Percentiles rank a stretch among this genome's conserved stretches.
phyloP scores from a whole-genome alignment of 2,113 vertebrate genomes.

The Phylloscopus trochiloides region DNA sequence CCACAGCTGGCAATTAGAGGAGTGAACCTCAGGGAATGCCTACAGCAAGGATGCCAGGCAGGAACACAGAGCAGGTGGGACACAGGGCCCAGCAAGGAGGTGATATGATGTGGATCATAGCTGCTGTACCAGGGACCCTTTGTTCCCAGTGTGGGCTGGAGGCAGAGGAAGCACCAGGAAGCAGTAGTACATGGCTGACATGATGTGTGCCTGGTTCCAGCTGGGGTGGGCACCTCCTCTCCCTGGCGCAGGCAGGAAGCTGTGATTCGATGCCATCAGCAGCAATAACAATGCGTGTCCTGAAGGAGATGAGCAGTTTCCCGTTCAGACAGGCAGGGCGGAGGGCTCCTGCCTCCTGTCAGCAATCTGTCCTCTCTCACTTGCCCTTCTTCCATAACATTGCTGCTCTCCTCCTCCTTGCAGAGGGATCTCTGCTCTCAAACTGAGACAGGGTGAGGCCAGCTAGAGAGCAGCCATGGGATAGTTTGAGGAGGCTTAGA shows the following conservation, averaged over 20 bases:
- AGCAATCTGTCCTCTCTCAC: rapidly evolving
- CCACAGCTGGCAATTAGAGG: neutral
- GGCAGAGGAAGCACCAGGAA: neutral
- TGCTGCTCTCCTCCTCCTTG: neutral
- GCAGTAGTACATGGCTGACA: too few relatives aligned
- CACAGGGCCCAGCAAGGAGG: rapidly evolving
- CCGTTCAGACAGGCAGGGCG: neutral
- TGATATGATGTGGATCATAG: neutral
- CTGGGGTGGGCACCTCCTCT: neutral
- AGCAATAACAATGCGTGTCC: neutral
- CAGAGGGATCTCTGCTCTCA: neutral
- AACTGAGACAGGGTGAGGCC: neutral
- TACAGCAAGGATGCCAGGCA: neutral
- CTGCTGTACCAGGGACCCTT: neutral
- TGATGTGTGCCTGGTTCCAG: neutral
- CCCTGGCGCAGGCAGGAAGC: neutral
- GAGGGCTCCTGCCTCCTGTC: neutral
- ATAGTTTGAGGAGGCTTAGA: neutral
- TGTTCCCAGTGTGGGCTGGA: neutral
- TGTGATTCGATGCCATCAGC: neutral
- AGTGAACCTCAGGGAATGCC: neutral
- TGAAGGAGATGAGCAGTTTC: neutral
- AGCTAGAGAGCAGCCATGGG: neutral
- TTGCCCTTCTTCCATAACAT: neutral
- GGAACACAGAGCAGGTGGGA: neutral